Base-by-base conservation (phyloP, 2,888 invertebrate species). In the Sceliomorpha sp. region DNA sequence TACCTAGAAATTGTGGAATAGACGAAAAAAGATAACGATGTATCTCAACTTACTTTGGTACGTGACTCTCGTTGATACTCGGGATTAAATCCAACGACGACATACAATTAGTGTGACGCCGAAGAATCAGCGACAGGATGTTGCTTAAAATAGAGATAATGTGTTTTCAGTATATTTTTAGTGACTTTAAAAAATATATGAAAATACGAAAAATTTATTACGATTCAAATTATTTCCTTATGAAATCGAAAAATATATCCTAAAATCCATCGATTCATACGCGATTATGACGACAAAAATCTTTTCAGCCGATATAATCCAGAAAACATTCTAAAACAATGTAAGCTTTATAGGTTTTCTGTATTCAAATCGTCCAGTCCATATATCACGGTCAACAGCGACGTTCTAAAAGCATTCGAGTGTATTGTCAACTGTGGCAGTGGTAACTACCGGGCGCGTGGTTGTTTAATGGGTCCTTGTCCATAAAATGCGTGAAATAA, bases 401-500 rank as follows among this genome's bases (percentile, higher is more conserved):
- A 31, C 9, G 15, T 42, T 12, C 24, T 36, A 17, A 44, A 50
- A 50, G 50, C 60, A 29, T 50, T 51, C 13, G 31, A 63, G 47
- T 47, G 47, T 48, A 55, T 44, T 42, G 55, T 56, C 42, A 63
- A 63, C 55, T 36, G 4, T 26, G 40, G 20, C 44, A 29, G 20
- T 34, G 44, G 36, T 9, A 39, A 29, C 47, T 31, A 55, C 24
- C 26, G 42, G 45, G 32, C 20, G 14, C 37, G 64, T 12, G 32
- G 50, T 56, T 50, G 50, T 56, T 64, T 44, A 64, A 50, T 64
- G 45, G 48, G 39, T 48, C 56, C 56, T 64, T 50, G 55, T 56
- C 50, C 32, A 45, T 42, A 64, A 56, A 64, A 56, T 20, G 56
- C 42, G 39, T 17, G 50, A 45, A 56, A 64, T 50, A 56, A 48